These are phyloP conservation scores for Clanis bilineata DNA, from an alignment of 2,888 invertebrate genomes.

Conservation along the genomic window DNA sequence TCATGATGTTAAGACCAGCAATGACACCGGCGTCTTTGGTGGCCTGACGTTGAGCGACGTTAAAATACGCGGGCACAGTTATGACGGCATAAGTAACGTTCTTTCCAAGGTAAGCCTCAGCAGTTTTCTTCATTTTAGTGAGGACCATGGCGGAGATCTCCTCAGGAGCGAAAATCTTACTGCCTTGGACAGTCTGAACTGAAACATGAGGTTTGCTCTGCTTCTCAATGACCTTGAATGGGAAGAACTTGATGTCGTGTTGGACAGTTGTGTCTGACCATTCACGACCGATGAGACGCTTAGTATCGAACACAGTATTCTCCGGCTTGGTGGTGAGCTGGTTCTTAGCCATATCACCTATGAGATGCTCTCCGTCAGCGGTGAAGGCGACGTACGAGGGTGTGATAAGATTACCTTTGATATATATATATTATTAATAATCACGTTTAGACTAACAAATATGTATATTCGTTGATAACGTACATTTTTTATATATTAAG, in stretches of 20 bases:
- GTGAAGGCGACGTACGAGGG: constrained; percentile 99
- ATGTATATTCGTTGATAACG: no score
- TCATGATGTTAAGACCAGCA: constrained; percentile 94
- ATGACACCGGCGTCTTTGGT: constrained; percentile 99
- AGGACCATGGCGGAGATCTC: constrained; percentile 99
- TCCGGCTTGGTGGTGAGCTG: constrained; percentile 99
- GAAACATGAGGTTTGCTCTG: constrained; percentile 97
- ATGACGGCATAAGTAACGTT: constrained; percentile 91
- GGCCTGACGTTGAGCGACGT: constrained; percentile 99
- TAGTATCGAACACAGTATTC: constrained; percentile 99
- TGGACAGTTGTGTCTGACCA: constrained; percentile 96
- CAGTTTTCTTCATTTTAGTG: constrained; percentile 98
- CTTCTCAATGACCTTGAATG: constrained; percentile 97
- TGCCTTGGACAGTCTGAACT: constrained; percentile 90
- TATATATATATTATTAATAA: no score
- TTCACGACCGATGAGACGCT: constrained; percentile 98
- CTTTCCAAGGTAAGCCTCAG: constrained; percentile 98
- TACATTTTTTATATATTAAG: no score
- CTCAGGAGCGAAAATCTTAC: constrained; percentile 97
- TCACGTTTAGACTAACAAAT: no score
- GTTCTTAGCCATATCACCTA: constrained; percentile 99
- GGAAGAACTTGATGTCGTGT: constrained; percentile 98
- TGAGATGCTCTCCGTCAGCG: constrained; percentile 96
- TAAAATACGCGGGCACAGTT: constrained; percentile 99
- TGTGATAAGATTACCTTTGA: constrained; percentile 98